Base-by-base conservation (phyloP, 1,140 invertebrate species). In the Maconellicoccus hirsutus region DNA sequence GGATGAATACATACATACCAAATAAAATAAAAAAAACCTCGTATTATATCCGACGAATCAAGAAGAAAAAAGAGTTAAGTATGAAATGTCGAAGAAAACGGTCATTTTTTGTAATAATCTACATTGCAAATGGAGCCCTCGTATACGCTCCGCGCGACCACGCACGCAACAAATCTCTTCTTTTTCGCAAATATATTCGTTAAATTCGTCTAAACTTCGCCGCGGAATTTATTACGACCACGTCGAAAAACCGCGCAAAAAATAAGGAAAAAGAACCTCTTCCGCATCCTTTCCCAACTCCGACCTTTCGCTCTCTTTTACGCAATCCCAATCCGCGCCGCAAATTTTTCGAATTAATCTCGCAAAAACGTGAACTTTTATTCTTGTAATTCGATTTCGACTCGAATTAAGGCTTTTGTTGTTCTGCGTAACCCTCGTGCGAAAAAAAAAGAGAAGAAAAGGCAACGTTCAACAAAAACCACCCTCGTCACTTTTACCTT, bases 1-100 rank as follows among this genome's bases (percentile, higher is more conserved):
- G 61, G 25, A 66, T 26, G 61, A 66, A 66, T 66, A 26, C 61
- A 26, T 66, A 66, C 25, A 66, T 52, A 52, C 42, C n/a, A 52
- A 52, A 52, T 52, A 52, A 52, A 38, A 38, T 6, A 6, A n/a
- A n/a, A 33, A 33, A 33, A 33, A 33, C 29, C 29, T 33, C 14
- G 33, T n/a, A n/a, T n/a, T n/a, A n/a, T n/a, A n/a, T n/a, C n/a
- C n/a, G n/a, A n/a, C n/a, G n/a, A n/a, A n/a, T n/a, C 29, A 12
- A 3, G 29, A 12, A 6, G 12, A 12, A 33, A 33, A 33, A 33
- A 33, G 29, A 33, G 29, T 33, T 33, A 33, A 16, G n/a, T 16
- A 52, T 3, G 42, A 52, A 52, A 52, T 52, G 42, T 52, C n/a
- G 12, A 19, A 52, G 42, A 52, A 52, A 52, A 52, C n/a, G 42